Evolutionary conservation across 2,113 vertebrate species (phyloP).

Genomic region (Crocuta crocuta): DNA sequence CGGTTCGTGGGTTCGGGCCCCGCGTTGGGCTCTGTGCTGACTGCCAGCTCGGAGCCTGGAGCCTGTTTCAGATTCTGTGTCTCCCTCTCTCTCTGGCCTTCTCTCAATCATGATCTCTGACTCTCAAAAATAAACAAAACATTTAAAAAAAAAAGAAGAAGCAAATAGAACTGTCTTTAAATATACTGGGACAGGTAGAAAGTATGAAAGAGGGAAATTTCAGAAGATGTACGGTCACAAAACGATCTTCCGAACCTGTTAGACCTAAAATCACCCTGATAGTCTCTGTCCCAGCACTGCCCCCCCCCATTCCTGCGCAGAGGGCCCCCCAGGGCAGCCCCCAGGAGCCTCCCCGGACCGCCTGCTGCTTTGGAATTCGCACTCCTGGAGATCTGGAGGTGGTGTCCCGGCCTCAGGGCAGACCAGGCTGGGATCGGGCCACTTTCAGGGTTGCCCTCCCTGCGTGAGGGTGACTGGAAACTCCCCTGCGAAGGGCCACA

Average conservation of each 20-base stretch:
- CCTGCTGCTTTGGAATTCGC: not conserved
- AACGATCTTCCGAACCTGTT: not conserved
- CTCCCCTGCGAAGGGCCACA: not conserved
- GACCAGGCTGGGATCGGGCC: not conserved
- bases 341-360: not conserved
- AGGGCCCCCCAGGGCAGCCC: not conserved
- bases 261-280: not conserved
- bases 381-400: not conserved
- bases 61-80: too few species aligned
- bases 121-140: too few species aligned
- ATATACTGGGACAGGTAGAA: not conserved
- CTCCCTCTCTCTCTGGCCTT: too few species aligned
- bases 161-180: not conserved
- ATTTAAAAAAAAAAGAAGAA: not conserved
- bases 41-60: too few species aligned
- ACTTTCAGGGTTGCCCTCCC: not conserved
- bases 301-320: too few species aligned
- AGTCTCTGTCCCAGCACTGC: not conserved
- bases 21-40: too few species aligned
- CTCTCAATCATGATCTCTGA: too few species aligned
- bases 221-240: not conserved
- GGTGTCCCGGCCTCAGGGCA: not conserved
- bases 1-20: too few species aligned
- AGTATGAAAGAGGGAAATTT: not conserved
- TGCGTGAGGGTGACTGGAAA: not conserved